Base-by-base conservation (phyloP, 2,888 invertebrate species). In the Tinea semifulvella region DNA sequence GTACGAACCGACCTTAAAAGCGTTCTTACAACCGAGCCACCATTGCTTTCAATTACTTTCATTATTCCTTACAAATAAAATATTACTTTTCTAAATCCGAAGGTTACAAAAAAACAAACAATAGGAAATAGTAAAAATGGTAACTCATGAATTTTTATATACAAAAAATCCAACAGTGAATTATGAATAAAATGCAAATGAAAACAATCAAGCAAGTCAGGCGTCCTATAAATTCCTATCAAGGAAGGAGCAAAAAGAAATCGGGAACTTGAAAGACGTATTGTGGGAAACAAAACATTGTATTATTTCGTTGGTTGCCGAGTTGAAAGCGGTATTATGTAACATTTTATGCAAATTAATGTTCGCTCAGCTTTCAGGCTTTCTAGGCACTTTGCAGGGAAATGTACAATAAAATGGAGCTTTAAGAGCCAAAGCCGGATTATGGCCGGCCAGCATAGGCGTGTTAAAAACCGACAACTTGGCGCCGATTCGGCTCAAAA, bases 341-440 rank as follows among this genome's bases (percentile, higher is more conserved):
- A 61, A 60, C 60, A 61, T 66, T 68, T 68, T 65, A 71, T 71
- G 68, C 65, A 70, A 69, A 71, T 68, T 60, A 65, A 61, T 58
- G 58, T 60, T 59, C 62, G 53, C 54, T 48, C 59, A 57, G 65
- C 66, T 68, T 62, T 62, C 60, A 64, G 61, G 61, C 60, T 65
- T 46, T 58, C 62, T 50, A 61, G 63, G 59, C 61, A 66, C 65
- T 69, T 65, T 63, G 58, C 62, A 56, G 55, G 56, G 56, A 60
- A 68, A 63, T 63, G 61, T 63, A 65, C 61, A 60, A 62, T 63
- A 65, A 62, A 65, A 55, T 52, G 53, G 54, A 59, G 60, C 56
- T 50, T 49, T 46, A 54, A 50, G 48, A 56, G 59, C 57, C 62
- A 43, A 59, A 60, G 56, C 56, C 47, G 49, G 63, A 61, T 65